Evolutionary conservation across 2,888 invertebrate genomes (phyloP), one percentile per base, ranked within the genome.

Genomic region (Desoria tigrina): DNA sequence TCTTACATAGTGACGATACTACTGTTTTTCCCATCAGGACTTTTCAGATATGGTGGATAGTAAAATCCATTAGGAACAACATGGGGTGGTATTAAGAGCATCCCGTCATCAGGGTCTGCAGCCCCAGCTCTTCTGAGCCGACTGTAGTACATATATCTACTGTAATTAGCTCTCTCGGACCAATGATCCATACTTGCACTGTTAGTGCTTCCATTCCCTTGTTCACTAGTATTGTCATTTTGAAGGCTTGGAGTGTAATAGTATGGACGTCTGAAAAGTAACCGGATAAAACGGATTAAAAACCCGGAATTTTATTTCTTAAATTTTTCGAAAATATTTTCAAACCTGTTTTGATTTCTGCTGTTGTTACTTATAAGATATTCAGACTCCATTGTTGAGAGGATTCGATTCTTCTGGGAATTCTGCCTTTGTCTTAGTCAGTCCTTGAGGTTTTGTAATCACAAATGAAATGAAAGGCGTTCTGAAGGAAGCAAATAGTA

Each of bases 1-100:
- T 7, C 81, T 84, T 83, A 78, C 85, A 85, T 83, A 3, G 85
- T 85, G 60, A 85, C 81, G 61, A 84, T 71, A 66, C 84, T 85
- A 71, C 81, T 81, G 77, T 85, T 85, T 61, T 78, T 78, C 9
- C 78, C 77, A 66, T 76, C 77, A 2, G 60, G 50, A 14, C 71
- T 63, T 26, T 63, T 69, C 4, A 69, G 42, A 61, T 71, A 74
- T 37, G 73, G 67, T 1, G 74, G 74, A 53, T 73, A 69, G 32
- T 73, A 74, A 50, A 74, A 74, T 49, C 71, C 72, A 14, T 50
- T 61, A 24, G 74, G 74, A 26, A 74, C 65, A 16, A 72, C 72
- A 63, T 74, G 72, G 3, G 69, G 64, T 1, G 74, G 74, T 23
- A 72, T 71, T 14, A 74, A 59, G 6, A 74, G 68, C 37, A 74